Conservation (phyloP, 2,888 invertebrate species). For the Drosophila histrio region DNA sequence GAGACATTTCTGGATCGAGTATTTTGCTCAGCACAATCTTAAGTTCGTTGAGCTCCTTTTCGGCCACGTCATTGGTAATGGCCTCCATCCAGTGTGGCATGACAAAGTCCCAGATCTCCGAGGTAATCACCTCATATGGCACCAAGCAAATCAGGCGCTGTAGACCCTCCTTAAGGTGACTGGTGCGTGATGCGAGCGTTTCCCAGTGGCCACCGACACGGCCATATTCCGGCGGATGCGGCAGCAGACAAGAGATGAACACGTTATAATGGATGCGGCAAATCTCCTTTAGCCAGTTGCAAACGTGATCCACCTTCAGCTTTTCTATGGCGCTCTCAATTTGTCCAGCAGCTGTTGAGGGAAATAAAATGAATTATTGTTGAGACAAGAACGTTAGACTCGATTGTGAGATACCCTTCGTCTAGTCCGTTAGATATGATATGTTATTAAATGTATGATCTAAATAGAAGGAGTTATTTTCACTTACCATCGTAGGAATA, state of each 20-base stretch:
- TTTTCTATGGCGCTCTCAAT: conserved; percentile 95
- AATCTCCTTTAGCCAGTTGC: conserved; percentile 94
- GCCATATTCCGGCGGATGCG: conserved; percentile 98
- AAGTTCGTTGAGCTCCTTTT: conserved; percentile 93
- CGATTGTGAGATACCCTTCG: too few species aligned
- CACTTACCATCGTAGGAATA: conserved; percentile 95
- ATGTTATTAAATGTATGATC: too few species aligned
- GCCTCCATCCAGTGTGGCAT: conserved; percentile 99
- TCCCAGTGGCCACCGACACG: conserved; percentile 99
- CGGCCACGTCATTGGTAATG: conserved; percentile 95
- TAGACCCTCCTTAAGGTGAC: conserved; percentile 97
- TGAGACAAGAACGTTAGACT: too few species aligned
- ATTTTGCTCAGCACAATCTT: conserved; percentile 95
- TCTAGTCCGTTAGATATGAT: too few species aligned
- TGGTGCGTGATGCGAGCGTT: conserved; percentile 92
- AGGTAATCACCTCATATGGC: conserved; percentile 98
- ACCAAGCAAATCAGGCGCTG: conserved; percentile 97
- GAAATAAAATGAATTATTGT: neutral
- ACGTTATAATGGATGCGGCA: conserved; percentile 92
- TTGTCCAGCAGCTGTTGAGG: conserved; percentile 85
- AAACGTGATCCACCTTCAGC: conserved; percentile 95
- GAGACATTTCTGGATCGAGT: conserved; percentile 97
- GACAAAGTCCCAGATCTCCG: conserved; percentile 98
- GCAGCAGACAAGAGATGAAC: conserved; percentile 96
- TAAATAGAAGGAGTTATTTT: neutral